Percentiles rank a stretch among this genome's conserved stretches.
These are phyloP conservation scores for Bicyclus anynana DNA, from an alignment of 1,140 invertebrate genomes.

Conservation along the genomic window DNA sequence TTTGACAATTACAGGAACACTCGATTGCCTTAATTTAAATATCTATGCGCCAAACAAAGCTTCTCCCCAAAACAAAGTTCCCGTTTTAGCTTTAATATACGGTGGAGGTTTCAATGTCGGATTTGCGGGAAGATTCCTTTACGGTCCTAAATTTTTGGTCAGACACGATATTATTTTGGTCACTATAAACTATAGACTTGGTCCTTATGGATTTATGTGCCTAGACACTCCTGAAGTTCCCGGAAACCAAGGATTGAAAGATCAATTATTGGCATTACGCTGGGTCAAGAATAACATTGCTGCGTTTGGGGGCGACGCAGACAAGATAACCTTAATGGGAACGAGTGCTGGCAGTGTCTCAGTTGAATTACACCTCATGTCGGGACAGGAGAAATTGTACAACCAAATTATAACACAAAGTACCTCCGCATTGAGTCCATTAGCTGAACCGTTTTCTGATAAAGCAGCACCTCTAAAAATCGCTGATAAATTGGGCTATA, in stretches of 20 bases:
- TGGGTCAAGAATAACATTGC: constrained; percentile 82
- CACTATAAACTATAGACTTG: constrained; percentile 80
- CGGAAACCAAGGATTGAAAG: constrained; percentile 84
- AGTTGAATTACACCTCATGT: constrained; percentile 32
- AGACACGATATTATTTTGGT: constrained; percentile 79
- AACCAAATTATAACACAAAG: constrained; percentile 37
- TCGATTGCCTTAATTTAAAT: constrained; percentile 53
- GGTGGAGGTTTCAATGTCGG: constrained; percentile 74
- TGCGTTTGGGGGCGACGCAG: constrained; percentile 83
- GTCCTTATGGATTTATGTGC: constrained; percentile 83
- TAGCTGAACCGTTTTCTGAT: constrained; percentile 2
- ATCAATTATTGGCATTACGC: constrained; percentile 81
- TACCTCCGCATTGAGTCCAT: constrained; percentile 5
- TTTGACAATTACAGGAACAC: constrained; percentile 20
- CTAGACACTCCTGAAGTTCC: constrained; percentile 80
- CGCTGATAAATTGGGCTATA: constrained; percentile 22
- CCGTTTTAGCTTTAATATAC: constrained; percentile 85
- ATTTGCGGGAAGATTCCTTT: constrained; percentile 31
- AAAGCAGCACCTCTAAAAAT: constrained; percentile 17
- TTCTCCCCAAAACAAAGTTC: constrained; percentile 35
- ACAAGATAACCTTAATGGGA: constrained; percentile 81
- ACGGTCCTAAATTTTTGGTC: constrained; percentile 76
- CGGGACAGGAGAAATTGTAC: constrained; percentile 29
- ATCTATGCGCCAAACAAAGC: constrained; percentile 46
- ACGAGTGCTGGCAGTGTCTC: constrained; percentile 80